phyloP scores from a whole-genome alignment of 2,888 invertebrate genomes.

The Latheticus oryzae region DNA sequence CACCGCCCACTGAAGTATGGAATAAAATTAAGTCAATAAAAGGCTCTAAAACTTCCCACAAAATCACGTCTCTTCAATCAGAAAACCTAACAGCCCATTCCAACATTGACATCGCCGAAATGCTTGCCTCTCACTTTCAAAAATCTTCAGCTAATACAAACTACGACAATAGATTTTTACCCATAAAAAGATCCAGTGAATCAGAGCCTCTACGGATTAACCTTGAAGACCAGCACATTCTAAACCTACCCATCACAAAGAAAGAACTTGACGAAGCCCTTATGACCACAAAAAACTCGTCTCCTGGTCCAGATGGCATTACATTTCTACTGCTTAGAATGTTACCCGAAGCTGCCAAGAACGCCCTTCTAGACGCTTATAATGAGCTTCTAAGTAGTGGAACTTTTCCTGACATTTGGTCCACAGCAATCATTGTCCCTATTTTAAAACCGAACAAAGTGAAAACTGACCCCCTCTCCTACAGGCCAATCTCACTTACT shows the following conservation, averaged over 20 bases:
- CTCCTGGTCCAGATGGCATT: constrained; percentile 35
- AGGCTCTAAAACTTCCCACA: constrained; percentile 18
- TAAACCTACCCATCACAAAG: constrained; percentile 27
- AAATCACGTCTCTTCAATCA: constrained; percentile 1
- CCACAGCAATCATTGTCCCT: constrained; percentile 30
- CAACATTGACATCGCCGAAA: constrained; percentile 20
- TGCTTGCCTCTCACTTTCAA: constrained; percentile 7
- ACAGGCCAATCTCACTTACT: constrained; percentile 41
- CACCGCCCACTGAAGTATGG: constrained; percentile 35
- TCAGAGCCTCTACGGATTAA: constrained; percentile 6
- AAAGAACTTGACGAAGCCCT: constrained; percentile 34
- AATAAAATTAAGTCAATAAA: constrained; percentile 38
- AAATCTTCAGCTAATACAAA: constrained; percentile 19
- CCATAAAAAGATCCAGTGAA: constrained; percentile 8
- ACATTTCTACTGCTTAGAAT: constrained; percentile 28
- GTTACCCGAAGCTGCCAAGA: constrained; percentile 16
- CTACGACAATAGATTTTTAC: constrained; percentile 11
- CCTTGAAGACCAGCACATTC: constrained; percentile 15
- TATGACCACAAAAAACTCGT: constrained; percentile 10
- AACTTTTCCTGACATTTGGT: constrained; percentile 34
- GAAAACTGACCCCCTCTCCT: constrained; percentile 32
- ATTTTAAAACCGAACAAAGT: constrained; percentile 33
- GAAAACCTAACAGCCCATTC: background rate
- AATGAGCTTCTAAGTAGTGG: constrained; percentile 18
- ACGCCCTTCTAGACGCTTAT: constrained; percentile 28